phyloP scores from a whole-genome alignment of 2,888 invertebrate species.

The Apotomis betuletana region DNA sequence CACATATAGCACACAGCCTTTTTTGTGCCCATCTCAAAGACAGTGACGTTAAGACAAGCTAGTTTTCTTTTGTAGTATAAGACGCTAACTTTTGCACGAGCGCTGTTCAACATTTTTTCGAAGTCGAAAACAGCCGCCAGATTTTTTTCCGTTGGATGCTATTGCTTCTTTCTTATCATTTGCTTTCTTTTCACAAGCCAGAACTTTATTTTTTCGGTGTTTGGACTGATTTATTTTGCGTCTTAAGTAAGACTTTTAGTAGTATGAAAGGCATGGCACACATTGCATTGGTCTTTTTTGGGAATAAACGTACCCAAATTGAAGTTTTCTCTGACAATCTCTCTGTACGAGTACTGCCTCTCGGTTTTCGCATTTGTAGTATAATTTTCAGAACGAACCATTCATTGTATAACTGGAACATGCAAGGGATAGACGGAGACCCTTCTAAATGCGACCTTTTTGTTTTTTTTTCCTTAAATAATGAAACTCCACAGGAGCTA shows the following conservation, averaged over 20 bases:
- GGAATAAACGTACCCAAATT: slow-evolving; percentile 11
- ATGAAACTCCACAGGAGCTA: slow-evolving; percentile 6
- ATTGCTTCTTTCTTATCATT: slow-evolving; percentile 3
- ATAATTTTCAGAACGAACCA: neutral
- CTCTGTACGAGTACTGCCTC: slow-evolving; percentile 6
- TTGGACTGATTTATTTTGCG: neutral
- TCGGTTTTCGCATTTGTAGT: slow-evolving; percentile 1
- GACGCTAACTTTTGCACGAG: neutral
- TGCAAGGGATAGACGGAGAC: too few relatives aligned
- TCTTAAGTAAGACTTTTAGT: slow-evolving; percentile 1
- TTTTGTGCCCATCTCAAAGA: slow-evolving; percentile 5
- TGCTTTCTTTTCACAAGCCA: slow-evolving; percentile 3
- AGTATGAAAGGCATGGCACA: slow-evolving; percentile 3
- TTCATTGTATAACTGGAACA: too few relatives aligned
- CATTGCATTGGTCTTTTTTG: slow-evolving; percentile 13
- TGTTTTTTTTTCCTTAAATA: slow-evolving; percentile 3
- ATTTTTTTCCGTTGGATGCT: neutral
- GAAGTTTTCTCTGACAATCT: slow-evolving; percentile 1
- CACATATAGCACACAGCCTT: neutral
- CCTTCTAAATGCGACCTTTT: neutral
- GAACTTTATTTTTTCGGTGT: slow-evolving; percentile 4
- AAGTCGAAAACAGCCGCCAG: neutral
- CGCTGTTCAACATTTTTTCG: slow-evolving; percentile 4
- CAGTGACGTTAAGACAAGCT: slow-evolving; percentile 6
- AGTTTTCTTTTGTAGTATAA: neutral